Conservation (phyloP, 2,888 invertebrate species). For the Ceraclea dissimilis region DNA sequence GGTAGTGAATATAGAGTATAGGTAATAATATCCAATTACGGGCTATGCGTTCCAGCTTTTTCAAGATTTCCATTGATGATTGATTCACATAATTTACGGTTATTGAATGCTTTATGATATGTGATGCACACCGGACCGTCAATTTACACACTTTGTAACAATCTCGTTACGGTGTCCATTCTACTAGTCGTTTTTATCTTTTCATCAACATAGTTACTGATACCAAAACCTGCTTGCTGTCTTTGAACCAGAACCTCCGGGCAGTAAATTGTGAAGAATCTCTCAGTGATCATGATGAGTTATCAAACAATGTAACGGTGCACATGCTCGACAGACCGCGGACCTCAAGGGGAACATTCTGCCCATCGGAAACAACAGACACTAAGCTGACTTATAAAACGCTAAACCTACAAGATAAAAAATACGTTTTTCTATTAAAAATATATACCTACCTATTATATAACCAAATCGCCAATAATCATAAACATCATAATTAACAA, state of each 20-base stretch:
- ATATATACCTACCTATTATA: no score
- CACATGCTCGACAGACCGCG: not conserved
- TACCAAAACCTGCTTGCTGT: conserved; percentile 5
- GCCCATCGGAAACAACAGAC: not conserved
- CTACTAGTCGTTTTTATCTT: not conserved
- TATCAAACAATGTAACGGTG: conserved; percentile 9
- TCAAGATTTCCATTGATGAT: not conserved
- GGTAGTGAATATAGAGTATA: not conserved
- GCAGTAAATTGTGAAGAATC: conserved; percentile 6
- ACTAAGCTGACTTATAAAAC: no score
- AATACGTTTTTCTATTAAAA: no score
- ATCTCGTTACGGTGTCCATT: conserved; percentile 3
- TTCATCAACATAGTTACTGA: not conserved
- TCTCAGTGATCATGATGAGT: conserved; percentile 1
- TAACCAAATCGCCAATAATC: no score
- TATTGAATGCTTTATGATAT: not conserved
- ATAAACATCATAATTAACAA: no score
- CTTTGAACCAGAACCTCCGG: conserved; percentile 9
- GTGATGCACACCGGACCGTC: not conserved
- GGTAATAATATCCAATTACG: not conserved
- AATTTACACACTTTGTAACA: not conserved
- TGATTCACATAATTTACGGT: conserved; percentile 1
- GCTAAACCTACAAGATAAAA: no score
- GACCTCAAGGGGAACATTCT: not conserved
- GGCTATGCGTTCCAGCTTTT: not conserved